Base-by-base conservation (phyloP, 2,888 invertebrate genomes). In the Drosophila mettleri region DNA sequence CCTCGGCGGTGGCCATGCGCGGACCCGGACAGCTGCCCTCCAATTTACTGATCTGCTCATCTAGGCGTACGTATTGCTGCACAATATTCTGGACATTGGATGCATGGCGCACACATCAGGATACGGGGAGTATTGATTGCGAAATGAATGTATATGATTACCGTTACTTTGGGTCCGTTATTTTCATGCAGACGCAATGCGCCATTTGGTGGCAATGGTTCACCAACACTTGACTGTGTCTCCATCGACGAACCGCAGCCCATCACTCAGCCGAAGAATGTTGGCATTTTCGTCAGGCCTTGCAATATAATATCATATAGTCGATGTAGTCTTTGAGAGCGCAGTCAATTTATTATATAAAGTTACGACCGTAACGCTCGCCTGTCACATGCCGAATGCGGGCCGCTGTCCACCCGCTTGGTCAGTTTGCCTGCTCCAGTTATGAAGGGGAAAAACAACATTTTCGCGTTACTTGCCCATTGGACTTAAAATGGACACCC, bases 21-120 rank as follows among this genome's bases (percentile, higher is more conserved):
- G 92, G 91, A 9, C 92, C 92, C 0, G 92, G 91, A 67, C 92
- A 91, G 3, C 71, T 78, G 45, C 83, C 87, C 69, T 92, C 92
- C 63, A 91, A 22, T 55, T 89, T 88, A 62, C 89, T 85, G 22
- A 92, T 92, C 72, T 88, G 85, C 36, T 90, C 89, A 58, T 92
- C 92, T 14, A 92, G 65, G 1, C 89, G 88, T 33, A 90, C 86
- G 73, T 91, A 92, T 65, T 92, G 91, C 36, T 84, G 78, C 22
- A 91, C 88, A 45, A 91, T 73, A 43, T 80, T 80, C 58, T 73
- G 54, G 9, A 63, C 9, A 39, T n/a, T n/a, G n/a, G n/a, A n/a
- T n/a, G n/a, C n/a, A n/a, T n/a, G n/a, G n/a, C 22, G 31, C 24
- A 60, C 51, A 53, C 36, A 34, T 60, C 41, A 53, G 43, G 43